Base-by-base conservation (phyloP, 2,888 invertebrate genomes). In the Cylindroiulus punctatus region DNA sequence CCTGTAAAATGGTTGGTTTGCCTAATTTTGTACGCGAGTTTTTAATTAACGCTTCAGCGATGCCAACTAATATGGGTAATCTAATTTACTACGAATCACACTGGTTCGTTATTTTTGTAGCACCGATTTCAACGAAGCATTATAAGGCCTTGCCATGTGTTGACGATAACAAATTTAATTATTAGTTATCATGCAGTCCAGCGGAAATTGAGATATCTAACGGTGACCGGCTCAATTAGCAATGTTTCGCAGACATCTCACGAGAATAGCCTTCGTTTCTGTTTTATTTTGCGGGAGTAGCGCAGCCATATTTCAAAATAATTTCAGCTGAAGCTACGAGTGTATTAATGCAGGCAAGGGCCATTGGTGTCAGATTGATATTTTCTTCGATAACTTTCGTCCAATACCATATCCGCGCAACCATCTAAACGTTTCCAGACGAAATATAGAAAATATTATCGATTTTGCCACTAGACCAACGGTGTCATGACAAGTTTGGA, bases 391-490 rank as follows among this genome's bases (percentile, higher is more conserved):
- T 76, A 76, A 76, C 76, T 30, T 76, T 76, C 76, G 76, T 10
- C 8, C 10, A 76, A 76, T 76, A 76, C 30, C 76, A 76, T 76
- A 76, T 76, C 76, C 30, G 14, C 30, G 30, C 76, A 17, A 76
- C 30, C 76, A 76, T 76, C 76, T 76, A 76, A 76, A 76, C 76
- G 76, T 76, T 76, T 76, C 76, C 76, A 76, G 76, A 76, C 76
- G 76, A 76, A 76, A 76, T 76, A 76, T 76, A 76, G 76, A 76
- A 76, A 76, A 76, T 76, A 76, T 76, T 76, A 76, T 76, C 76
- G 76, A 76, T 76, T 76, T 76, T 76, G 76, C 76, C 30, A 76
- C 76, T 30, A 76, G 76, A 14, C 76, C 76, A 76, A 76, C 76
- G 30, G 76, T 76, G 76, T 30, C 76, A 76, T 76, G 76, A 76